Evolutionary conservation across 2,113 vertebrate genomes (phyloP).

Genomic region (Periophthalmodon schlosseri): DNA sequence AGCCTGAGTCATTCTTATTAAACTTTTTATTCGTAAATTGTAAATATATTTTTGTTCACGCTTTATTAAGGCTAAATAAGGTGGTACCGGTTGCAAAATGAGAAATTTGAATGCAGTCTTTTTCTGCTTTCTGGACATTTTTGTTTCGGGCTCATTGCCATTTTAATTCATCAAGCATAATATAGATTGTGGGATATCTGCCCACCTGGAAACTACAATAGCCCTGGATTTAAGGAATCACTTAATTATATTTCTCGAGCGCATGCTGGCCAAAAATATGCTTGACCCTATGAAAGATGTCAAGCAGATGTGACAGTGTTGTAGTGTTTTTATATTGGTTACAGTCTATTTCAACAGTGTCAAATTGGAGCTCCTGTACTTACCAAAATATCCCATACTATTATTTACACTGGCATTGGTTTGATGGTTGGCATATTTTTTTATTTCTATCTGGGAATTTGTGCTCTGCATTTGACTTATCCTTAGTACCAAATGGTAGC

Average conservation of each 20-base stretch:
- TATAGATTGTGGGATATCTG: slow-evolving; percentile 52
- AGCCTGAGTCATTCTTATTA: too few relatives aligned
- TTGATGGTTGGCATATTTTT: background rate
- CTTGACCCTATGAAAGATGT: background rate
- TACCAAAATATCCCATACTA: too few relatives aligned
- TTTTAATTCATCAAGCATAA: slow-evolving; percentile 70
- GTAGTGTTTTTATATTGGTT: background rate
- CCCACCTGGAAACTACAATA: slow-evolving; percentile 23
- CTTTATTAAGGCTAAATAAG: too few relatives aligned
- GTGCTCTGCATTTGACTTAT: background rate
- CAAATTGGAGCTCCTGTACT: background rate
- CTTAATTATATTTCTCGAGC: background rate
- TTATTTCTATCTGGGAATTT: background rate
- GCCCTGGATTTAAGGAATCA: slow-evolving; percentile 38
- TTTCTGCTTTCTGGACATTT: slow-evolving; percentile 10
- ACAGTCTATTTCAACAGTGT: background rate
- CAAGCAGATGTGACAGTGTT: background rate
- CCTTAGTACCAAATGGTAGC: background rate
- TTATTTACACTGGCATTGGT: too few relatives aligned
- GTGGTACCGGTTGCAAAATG: too few relatives aligned
- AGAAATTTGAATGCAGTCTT: slow-evolving; percentile 9
- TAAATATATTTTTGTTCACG: too few relatives aligned
- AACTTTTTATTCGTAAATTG: too few relatives aligned
- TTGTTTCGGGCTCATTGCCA: slow-evolving; percentile 62
- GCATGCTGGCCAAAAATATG: background rate